Conservation (phyloP, 2,888 invertebrate genomes). For the Idaea straminata region DNA sequence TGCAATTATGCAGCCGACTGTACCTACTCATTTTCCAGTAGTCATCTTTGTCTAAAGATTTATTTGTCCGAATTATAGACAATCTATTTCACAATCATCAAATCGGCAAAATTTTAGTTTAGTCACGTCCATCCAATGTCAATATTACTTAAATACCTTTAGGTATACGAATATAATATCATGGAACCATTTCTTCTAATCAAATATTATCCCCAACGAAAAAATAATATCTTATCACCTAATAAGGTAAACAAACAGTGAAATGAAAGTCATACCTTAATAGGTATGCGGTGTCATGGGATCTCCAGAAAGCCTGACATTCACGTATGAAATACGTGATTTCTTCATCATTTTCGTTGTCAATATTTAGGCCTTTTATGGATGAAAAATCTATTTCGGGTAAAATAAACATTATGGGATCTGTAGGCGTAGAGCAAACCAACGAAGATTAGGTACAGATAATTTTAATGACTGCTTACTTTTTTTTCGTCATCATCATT, state of each 20-base stretch:
- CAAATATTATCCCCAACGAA: background rate
- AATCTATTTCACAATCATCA: background rate
- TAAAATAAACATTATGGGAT: background rate
- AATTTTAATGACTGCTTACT: too few relatives aligned
- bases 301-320: background rate
- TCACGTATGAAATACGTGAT: background rate
- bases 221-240: background rate
- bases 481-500: too few relatives aligned
- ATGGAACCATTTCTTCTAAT: background rate
- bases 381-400: background rate
- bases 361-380: background rate
- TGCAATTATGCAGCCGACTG: too few relatives aligned
- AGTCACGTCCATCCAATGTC: background rate
- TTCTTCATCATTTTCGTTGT: background rate
- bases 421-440: background rate
- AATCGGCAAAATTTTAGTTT: background rate
- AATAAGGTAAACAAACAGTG: constrained; percentile 1
- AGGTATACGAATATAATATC: background rate
- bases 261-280: background rate
- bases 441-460: too few relatives aligned
- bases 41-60: background rate
- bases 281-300: background rate
- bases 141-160: background rate
- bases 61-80: background rate
- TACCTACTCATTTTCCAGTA: background rate